Percentiles rank a stretch among this genome's conserved stretches.
These are phyloP conservation scores for Nipponia nippon DNA, from an alignment of 2,113 vertebrate genomes.

Conservation along the genomic window DNA sequence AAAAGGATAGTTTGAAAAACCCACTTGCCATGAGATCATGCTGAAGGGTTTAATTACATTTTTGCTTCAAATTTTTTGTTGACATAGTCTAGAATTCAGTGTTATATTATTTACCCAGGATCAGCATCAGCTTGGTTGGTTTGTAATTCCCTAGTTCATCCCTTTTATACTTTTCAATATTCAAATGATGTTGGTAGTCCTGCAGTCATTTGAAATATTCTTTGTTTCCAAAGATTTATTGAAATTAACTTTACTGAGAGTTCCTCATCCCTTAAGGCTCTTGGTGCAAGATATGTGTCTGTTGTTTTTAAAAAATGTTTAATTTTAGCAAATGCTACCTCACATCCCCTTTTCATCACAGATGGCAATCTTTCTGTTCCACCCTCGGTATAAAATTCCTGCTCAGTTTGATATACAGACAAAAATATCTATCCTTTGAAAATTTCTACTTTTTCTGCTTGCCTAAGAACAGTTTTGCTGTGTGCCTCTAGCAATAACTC, in stretches of 20 bases:
- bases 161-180: neutral
- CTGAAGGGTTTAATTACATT: neutral
- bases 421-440: conserved; percentile 46
- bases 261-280: neutral
- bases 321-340: conserved; percentile 67
- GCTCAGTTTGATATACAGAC: conserved; percentile 22
- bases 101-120: neutral
- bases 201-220: neutral
- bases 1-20: neutral
- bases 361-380: conserved; percentile 67
- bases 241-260: conserved; percentile 24
- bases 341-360: conserved; percentile 59
- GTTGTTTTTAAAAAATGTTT: conserved; percentile 57
- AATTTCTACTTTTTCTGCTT: neutral
- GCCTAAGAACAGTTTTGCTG: neutral
- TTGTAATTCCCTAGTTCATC: neutral
- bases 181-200: neutral
- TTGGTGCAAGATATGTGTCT: conserved; percentile 20
- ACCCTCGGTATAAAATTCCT: conserved; percentile 46
- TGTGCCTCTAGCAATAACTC: neutral
- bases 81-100: neutral
- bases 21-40: neutral
- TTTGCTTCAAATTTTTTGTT: neutral
- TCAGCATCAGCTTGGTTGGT: neutral
- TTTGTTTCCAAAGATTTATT: neutral